Conservation (phyloP, 2,797 vertebrate species). For the Amblyopsis hoosieri region DNA sequence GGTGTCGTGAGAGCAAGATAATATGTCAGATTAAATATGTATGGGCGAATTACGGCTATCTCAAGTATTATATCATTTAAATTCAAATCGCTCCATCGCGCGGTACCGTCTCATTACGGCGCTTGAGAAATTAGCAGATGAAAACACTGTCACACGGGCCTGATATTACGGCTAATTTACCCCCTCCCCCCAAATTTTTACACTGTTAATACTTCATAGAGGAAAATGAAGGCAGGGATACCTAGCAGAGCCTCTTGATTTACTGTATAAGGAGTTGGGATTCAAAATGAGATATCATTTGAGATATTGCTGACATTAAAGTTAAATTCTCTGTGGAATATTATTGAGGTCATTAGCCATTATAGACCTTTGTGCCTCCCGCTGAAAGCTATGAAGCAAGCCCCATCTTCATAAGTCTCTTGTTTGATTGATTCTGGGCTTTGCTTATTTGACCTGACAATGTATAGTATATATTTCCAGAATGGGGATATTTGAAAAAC, state of each 20-base stretch:
- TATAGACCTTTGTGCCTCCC: slow-evolving; percentile 31
- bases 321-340: slow-evolving; percentile 18
- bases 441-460: background rate
- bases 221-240: slow-evolving; percentile 49
- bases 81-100: slow-evolving; percentile 82
- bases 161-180: slow-evolving; percentile 73
- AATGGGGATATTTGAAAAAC: too few relatives aligned
- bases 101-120: slow-evolving; percentile 75
- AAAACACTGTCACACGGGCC: slow-evolving; percentile 75
- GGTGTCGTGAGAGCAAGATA: slow-evolving; percentile 73
- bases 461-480: background rate
- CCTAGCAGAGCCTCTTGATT: slow-evolving; percentile 48
- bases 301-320: slow-evolving; percentile 41
- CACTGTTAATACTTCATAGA: slow-evolving; percentile 43
- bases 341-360: slow-evolving; percentile 23
- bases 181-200: slow-evolving; percentile 45
- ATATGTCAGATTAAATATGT: slow-evolving; percentile 86
- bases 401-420: background rate
- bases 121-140: slow-evolving; percentile 79
- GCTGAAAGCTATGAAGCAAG: slow-evolving; percentile 1
- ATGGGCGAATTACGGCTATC: slow-evolving; percentile 81
- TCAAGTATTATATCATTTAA: slow-evolving; percentile 84
- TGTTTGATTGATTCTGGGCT: background rate
- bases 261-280: slow-evolving; percentile 7
- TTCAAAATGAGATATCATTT: slow-evolving; percentile 8